Percentiles rank a stretch among this genome's conserved stretches.
Conservation (phyloP, 2,113 vertebrate species). For the Atrichornis clamosus region DNA sequence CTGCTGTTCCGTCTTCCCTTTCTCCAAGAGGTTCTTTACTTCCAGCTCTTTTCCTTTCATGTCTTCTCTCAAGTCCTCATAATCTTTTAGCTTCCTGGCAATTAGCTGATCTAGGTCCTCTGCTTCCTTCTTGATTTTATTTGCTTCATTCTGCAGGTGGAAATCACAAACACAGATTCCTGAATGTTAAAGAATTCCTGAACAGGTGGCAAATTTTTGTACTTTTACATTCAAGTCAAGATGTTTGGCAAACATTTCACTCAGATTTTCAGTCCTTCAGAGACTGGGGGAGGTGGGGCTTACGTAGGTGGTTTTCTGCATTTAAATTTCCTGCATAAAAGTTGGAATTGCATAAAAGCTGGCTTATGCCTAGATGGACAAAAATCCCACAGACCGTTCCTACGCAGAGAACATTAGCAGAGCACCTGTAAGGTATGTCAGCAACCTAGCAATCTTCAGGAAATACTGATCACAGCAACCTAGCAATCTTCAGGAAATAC, state of each 20-base stretch:
- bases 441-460: not conserved
- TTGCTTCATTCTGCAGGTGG: conserved; percentile 80
- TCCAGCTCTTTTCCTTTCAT: conserved; percentile 88
- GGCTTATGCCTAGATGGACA: not conserved
- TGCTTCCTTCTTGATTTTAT: conserved; percentile 91
- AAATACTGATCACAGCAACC: not conserved
- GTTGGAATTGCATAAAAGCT: not conserved
- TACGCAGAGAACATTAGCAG: not conserved
- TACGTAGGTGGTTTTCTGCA: not conserved
- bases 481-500: not conserved
- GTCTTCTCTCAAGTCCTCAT: conserved; percentile 90
- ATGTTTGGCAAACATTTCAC: not conserved
- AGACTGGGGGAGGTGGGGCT: not conserved
- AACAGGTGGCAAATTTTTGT: not conserved
- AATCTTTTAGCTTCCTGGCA: conserved; percentile 89
- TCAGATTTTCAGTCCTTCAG: not conserved
- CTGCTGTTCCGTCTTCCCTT: conserved; percentile 95
- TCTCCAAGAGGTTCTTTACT: conserved; percentile 92
- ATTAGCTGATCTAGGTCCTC: conserved; percentile 88
- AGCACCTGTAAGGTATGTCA: not conserved
- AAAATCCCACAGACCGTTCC: not conserved
- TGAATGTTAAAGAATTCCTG: not conserved
- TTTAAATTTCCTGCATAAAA: not conserved
- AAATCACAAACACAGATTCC: not conserved
- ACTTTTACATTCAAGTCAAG: not conserved